These are phyloP conservation scores for Fratercula arctica DNA, from an alignment of 2,797 vertebrate genomes.

Conservation along the genomic window DNA sequence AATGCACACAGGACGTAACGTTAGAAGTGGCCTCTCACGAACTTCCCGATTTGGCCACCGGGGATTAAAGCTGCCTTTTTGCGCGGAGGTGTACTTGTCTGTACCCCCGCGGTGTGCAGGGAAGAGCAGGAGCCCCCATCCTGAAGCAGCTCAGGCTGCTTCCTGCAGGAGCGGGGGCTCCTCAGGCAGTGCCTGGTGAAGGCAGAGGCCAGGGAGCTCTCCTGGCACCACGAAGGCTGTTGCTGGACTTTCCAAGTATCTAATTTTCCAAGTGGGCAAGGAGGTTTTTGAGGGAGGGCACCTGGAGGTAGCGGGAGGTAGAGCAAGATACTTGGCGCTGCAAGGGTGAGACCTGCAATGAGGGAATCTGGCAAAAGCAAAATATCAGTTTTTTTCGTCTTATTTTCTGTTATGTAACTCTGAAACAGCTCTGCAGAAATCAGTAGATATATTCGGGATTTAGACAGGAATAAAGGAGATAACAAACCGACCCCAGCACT, in stretches of 20 bases:
- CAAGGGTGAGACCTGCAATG: background rate
- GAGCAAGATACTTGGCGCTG: background rate
- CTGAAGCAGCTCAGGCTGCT: constrained; percentile 12
- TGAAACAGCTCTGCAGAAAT: background rate
- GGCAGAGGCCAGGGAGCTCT: background rate
- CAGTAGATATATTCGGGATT: background rate
- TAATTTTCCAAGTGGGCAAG: background rate
- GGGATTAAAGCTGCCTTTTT: constrained; percentile 63
- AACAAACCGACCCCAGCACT: background rate
- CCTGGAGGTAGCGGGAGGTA: background rate
- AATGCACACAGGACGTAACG: background rate
- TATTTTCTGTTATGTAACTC: background rate
- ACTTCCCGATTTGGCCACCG: constrained; percentile 5
- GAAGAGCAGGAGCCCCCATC: constrained; percentile 36
- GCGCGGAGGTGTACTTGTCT: background rate
- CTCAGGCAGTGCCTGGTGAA: background rate
- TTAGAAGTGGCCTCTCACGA: constrained; percentile 10
- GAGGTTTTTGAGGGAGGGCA: background rate
- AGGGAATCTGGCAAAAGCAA: background rate
- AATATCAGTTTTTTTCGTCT: background rate
- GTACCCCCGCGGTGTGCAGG: background rate
- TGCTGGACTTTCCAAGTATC: background rate
- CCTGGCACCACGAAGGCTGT: background rate
- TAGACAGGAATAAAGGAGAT: background rate
- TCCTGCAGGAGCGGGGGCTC: constrained; percentile 28